phyloP scores from a whole-genome alignment of 2,888 invertebrate genomes.

The Diplolepis rosae region DNA sequence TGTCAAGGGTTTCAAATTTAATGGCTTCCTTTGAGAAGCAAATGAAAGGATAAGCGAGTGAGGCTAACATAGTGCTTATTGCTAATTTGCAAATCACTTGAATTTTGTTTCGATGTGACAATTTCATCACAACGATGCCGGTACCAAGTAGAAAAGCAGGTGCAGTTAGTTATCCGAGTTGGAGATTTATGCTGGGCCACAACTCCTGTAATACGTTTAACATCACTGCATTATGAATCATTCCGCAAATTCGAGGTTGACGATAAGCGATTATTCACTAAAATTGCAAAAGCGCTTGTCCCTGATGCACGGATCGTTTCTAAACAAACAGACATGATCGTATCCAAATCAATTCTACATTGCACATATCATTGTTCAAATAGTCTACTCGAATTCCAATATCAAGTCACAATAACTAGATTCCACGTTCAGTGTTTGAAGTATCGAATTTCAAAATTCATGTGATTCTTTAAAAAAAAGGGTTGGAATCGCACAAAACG shows the following conservation, averaged over 20 bases:
- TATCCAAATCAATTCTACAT: background rate
- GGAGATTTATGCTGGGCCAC: constrained; percentile 10
- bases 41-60: constrained; percentile 49
- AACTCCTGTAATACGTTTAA: constrained; percentile 12
- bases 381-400: background rate
- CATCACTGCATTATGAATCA: constrained; percentile 26
- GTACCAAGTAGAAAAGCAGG: constrained; percentile 16
- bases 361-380: background rate
- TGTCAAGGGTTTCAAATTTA: constrained; percentile 52
- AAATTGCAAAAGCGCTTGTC: background rate
- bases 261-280: constrained; percentile 19
- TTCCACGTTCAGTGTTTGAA: too few species aligned
- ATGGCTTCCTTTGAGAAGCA: constrained; percentile 56
- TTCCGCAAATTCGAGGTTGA: constrained; percentile 22
- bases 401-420: too few species aligned
- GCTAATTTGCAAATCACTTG: background rate
- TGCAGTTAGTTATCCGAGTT: constrained; percentile 13
- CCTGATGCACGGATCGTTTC: constrained; percentile 1
- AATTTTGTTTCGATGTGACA: constrained; percentile 7
- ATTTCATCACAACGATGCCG: background rate
- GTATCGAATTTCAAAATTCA: too few species aligned
- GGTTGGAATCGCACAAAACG: too few species aligned
- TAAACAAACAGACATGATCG: constrained; percentile 5
- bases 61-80: background rate
- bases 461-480: too few species aligned